Conservation (phyloP, 1,140 invertebrate genomes). For the Drosophila arizonae region DNA sequence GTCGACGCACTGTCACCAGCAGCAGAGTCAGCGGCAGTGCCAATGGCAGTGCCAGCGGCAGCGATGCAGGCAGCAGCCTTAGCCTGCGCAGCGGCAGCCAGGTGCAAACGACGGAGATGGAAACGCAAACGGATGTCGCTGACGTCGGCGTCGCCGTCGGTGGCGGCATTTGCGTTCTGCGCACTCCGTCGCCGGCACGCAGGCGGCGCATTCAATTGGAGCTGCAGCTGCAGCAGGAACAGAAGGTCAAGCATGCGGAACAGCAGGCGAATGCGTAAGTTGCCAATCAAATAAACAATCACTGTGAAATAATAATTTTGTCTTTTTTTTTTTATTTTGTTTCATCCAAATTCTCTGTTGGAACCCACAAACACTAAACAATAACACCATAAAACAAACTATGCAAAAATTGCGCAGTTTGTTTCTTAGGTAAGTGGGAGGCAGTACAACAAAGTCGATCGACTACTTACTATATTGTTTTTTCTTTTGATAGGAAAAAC, state of each 20-base stretch:
- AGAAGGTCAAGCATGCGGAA: slow-evolving; percentile 21
- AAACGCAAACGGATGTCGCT: slow-evolving; percentile 60
- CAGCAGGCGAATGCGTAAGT: slow-evolving; percentile 75
- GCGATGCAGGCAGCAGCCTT: slow-evolving; percentile 58
- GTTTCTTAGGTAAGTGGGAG: slow-evolving; percentile 63
- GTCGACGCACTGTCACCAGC: slow-evolving; percentile 11
- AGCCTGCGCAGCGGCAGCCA: slow-evolving; percentile 33
- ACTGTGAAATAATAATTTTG: slow-evolving; percentile 16
- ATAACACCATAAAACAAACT: slow-evolving; percentile 46
- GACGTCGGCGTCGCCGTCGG: slow-evolving; percentile 42
- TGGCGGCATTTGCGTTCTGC: slow-evolving; percentile 56
- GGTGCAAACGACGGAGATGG: slow-evolving; percentile 56
- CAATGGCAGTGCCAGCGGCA: slow-evolving; percentile 47
- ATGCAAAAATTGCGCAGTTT: slow-evolving; percentile 82
- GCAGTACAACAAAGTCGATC: not conserved
- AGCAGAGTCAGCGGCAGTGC: slow-evolving; percentile 23
- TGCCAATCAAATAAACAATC: slow-evolving; percentile 33
- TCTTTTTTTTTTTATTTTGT: slow-evolving; percentile 30
- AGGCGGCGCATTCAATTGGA: slow-evolving; percentile 64
- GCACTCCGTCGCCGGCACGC: slow-evolving; percentile 62
- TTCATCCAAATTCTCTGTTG: slow-evolving; percentile 66
- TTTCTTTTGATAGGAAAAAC: slow-evolving; percentile 43
- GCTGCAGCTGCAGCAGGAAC: slow-evolving; percentile 51
- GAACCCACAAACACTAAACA: slow-evolving; percentile 16
- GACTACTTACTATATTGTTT: not conserved